Conservation (phyloP, 1,140 invertebrate species). For the Parasteatoda tepidariorum region DNA sequence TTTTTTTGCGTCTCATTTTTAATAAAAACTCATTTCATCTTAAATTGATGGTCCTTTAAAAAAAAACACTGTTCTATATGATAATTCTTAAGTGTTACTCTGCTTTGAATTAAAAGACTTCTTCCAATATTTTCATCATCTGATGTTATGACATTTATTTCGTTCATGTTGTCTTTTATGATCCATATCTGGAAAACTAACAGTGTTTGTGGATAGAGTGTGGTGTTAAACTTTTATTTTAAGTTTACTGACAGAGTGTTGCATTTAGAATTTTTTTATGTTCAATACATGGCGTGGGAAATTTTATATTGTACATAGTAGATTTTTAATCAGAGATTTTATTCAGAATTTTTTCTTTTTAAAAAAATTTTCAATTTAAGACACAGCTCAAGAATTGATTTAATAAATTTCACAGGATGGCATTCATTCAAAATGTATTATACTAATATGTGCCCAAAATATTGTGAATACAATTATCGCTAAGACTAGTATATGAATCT, state of each 20-base stretch:
- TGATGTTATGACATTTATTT: background rate
- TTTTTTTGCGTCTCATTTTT: too few species aligned
- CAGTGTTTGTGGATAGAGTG: background rate
- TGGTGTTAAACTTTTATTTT: background rate
- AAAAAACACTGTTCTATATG: too few species aligned
- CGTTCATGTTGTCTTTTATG: background rate
- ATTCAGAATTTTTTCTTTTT: background rate
- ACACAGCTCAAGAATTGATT: background rate
- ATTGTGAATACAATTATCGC: background rate
- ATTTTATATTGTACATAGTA: background rate
- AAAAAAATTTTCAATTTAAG: background rate
- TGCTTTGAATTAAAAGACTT: too few species aligned
- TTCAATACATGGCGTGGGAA: background rate
- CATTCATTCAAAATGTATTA: background rate
- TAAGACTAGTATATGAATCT: background rate
- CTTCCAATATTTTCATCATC: too few species aligned
- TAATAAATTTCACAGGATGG: background rate
- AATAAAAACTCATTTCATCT: too few species aligned
- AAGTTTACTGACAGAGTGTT: background rate
- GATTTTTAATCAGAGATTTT: background rate
- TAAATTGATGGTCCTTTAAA: too few species aligned
- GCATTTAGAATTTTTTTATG: background rate
- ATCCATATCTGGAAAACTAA: background rate
- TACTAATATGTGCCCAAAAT: background rate
- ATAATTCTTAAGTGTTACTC: too few species aligned